Percentiles rank a stretch among this genome's conserved stretches.
Conservation (phyloP, 2,888 invertebrate species). For the Clistopyga incitator region DNA sequence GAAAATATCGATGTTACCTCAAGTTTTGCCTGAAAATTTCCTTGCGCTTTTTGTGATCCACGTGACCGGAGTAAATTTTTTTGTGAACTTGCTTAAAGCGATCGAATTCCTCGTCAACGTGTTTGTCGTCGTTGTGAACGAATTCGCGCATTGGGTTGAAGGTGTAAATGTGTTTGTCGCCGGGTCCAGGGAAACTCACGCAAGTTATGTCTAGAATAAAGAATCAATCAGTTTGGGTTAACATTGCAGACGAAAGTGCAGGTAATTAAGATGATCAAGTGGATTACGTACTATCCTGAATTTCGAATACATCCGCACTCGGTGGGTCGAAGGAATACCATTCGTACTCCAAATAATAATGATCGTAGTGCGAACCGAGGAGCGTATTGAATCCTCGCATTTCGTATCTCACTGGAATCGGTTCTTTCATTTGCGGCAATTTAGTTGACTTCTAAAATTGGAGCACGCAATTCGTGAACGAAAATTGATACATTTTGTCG, state of each 20-base stretch:
- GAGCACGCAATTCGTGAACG: background rate
- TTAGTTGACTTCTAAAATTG: constrained; percentile 77
- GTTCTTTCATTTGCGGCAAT: constrained; percentile 73
- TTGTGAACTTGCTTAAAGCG: constrained; percentile 90
- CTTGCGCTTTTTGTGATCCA: constrained; percentile 90
- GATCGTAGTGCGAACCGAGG: constrained; percentile 98
- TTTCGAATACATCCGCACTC: constrained; percentile 88
- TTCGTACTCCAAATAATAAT: constrained; percentile 94
- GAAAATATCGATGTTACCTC: constrained; percentile 84
- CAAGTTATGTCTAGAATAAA: constrained; percentile 87
- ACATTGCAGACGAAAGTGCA: background rate
- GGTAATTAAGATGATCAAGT: background rate
- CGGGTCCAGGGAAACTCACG: constrained; percentile 94
- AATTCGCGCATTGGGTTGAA: constrained; percentile 98
- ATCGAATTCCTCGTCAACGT: constrained; percentile 91
- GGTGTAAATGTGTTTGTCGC: constrained; percentile 90
- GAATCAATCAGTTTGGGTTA: no score
- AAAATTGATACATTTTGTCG: background rate
- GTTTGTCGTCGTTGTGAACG: constrained; percentile 89
- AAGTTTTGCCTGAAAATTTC: constrained; percentile 95
- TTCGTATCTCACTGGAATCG: constrained; percentile 89
- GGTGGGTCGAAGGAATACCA: constrained; percentile 87
- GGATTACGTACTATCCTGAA: constrained; percentile 86
- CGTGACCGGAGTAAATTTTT: constrained; percentile 87
- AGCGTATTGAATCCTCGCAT: constrained; percentile 97